phyloP scores from a whole-genome alignment of 2,113 vertebrate genomes.

The Cyanoliseus patagonus region DNA sequence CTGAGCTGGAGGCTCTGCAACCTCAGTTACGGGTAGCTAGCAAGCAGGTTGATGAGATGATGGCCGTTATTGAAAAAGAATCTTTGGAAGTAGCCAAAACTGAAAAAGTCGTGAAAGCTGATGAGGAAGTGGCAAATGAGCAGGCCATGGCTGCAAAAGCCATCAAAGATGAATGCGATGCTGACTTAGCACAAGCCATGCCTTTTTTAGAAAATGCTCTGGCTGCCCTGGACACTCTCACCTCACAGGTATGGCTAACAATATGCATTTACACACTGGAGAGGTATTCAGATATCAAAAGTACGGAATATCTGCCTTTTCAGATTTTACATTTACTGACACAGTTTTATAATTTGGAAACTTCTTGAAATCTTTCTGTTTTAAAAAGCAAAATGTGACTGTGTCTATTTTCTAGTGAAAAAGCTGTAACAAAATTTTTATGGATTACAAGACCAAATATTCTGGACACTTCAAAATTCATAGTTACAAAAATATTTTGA shows the following conservation, averaged over 20 bases:
- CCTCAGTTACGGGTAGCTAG: conserved; percentile 86
- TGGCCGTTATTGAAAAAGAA: conserved; percentile 84
- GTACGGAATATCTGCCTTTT: not conserved
- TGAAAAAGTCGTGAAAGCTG: conserved; percentile 86
- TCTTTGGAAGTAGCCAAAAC: conserved; percentile 88
- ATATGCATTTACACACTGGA: not conserved
- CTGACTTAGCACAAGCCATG: conserved; percentile 84
- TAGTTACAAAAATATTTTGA: not conserved
- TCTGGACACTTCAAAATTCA: not conserved
- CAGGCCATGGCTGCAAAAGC: conserved; percentile 89
- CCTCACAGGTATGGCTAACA: conserved; percentile 76
- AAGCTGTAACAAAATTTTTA: not conserved
- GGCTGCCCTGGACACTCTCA: conserved; percentile 85
- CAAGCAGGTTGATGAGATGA: conserved; percentile 87
- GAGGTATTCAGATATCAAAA: not conserved
- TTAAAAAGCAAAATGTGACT: not conserved
- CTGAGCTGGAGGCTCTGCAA: conserved; percentile 86
- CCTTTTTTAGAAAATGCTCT: conserved; percentile 86
- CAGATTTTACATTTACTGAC: not conserved
- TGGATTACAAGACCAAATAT: not conserved
- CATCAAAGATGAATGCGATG: conserved; percentile 92
- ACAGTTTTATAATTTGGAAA: not conserved
- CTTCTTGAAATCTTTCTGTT: not conserved
- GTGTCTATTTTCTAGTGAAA: not conserved
- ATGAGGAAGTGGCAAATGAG: conserved; percentile 84